These are phyloP conservation scores for Indri indri DNA, from an alignment of 2,113 vertebrate species.

Conservation along the genomic window DNA sequence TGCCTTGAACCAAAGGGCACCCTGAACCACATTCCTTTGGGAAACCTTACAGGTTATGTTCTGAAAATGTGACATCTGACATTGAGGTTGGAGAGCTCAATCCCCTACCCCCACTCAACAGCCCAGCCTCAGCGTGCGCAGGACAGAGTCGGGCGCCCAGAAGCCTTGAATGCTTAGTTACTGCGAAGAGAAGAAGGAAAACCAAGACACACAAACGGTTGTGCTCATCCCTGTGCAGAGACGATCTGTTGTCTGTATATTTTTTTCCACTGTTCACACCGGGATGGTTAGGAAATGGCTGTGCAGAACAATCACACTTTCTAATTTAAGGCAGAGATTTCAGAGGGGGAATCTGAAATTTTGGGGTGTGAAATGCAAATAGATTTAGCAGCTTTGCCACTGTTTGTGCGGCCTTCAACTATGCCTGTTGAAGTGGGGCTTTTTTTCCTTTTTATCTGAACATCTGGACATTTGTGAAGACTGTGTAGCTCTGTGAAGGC, in stretches of 20 bases:
- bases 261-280: conserved; percentile 44
- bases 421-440: conserved; percentile 40
- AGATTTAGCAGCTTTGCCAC: conserved; percentile 81
- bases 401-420: conserved; percentile 76
- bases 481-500: background rate
- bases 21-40: background rate
- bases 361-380: conserved; percentile 85
- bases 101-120: fast-evolving
- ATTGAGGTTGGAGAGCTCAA: background rate
- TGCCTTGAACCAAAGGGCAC: background rate
- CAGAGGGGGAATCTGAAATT: conserved; percentile 78
- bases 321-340: conserved; percentile 80
- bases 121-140: background rate
- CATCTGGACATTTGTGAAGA: conserved; percentile 37
- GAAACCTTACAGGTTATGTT: background rate
- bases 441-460: conserved; percentile 40
- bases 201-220: background rate
- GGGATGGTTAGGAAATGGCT: conserved; percentile 61
- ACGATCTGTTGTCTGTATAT: conserved; percentile 72
- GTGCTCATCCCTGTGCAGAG: background rate
- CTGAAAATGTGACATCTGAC: background rate
- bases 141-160: fast-evolving
- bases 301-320: conserved; percentile 79
- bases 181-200: conserved; percentile 58
- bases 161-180: background rate